phyloP scores from a whole-genome alignment of 2,113 vertebrate species.

The Oreotrochilus melanogaster region DNA sequence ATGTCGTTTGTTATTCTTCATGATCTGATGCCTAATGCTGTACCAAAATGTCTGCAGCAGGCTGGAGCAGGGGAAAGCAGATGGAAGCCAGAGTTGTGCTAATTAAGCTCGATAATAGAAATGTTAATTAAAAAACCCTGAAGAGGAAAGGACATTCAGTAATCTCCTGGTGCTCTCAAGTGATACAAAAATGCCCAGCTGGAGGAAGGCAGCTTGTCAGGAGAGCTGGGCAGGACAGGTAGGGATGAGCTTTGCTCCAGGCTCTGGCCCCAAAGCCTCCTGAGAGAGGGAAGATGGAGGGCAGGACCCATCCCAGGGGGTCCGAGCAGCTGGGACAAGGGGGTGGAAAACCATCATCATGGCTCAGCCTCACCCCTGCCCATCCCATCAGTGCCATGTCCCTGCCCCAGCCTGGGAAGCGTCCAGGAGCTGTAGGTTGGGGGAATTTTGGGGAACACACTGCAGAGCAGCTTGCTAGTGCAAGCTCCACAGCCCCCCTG shows the following conservation, averaged over 20 bases:
- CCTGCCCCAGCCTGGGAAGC: background rate
- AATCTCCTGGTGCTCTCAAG: background rate
- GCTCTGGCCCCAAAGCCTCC: background rate
- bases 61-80: constrained; percentile 53
- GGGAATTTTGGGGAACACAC: accelerated
- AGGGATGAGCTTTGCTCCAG: background rate
- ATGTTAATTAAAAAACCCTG: constrained; percentile 65
- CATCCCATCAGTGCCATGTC: background rate
- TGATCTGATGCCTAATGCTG: accelerated
- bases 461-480: accelerated
- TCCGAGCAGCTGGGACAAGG: background rate
- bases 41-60: background rate
- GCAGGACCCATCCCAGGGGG: background rate
- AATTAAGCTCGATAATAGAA: constrained; percentile 62
- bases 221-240: background rate
- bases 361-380: background rate
- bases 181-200: background rate
- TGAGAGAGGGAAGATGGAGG: accelerated
- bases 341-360: background rate
- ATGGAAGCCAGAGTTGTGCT: constrained; percentile 42
- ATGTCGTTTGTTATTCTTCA: background rate
- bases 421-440: no score
- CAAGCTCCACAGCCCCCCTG: no score
- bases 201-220: background rate
- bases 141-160: constrained; percentile 56